A percentile compares a stretch with the other conserved stretches of the same genome.
These are phyloP conservation scores for Schizaphis graminum DNA, from an alignment of 2,888 invertebrate genomes.

Conservation along the genomic window DNA sequence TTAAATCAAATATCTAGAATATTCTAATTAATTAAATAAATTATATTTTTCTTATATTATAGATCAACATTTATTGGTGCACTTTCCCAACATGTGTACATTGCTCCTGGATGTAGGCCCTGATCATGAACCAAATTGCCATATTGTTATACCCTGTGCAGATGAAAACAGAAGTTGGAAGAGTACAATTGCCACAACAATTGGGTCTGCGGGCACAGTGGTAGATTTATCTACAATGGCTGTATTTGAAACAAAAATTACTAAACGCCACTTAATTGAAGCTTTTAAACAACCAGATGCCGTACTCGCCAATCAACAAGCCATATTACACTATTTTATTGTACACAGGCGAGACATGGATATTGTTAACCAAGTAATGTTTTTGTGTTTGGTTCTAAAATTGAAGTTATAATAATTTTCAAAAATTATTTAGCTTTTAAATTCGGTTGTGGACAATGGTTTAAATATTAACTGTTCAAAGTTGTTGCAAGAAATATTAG, in stretches of 20 bases:
- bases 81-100: constrained; percentile 86
- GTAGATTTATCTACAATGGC: constrained; percentile 82
- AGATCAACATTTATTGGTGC: constrained; percentile 86
- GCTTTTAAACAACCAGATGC: constrained; percentile 53
- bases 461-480: constrained; percentile 77
- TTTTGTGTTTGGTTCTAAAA: neutral
- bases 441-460: constrained; percentile 68
- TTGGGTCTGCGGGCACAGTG: constrained; percentile 70
- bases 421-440: constrained; percentile 68
- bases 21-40: no score
- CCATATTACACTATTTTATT: constrained; percentile 86
- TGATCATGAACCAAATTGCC: constrained; percentile 87
- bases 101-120: constrained; percentile 88
- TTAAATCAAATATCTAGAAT: no score
- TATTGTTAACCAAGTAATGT: constrained; percentile 79
- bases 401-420: neutral
- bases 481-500: constrained; percentile 85
- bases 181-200: constrained; percentile 48
- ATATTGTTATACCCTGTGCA: constrained; percentile 74
- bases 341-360: constrained; percentile 84
- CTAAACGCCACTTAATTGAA: constrained; percentile 61
- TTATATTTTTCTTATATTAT: constrained; percentile 68
- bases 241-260: constrained; percentile 75
- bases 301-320: constrained; percentile 74
- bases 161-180: constrained; percentile 52